phyloP scores from a whole-genome alignment of 2,113 vertebrate species.

The Heterotis niloticus region DNA sequence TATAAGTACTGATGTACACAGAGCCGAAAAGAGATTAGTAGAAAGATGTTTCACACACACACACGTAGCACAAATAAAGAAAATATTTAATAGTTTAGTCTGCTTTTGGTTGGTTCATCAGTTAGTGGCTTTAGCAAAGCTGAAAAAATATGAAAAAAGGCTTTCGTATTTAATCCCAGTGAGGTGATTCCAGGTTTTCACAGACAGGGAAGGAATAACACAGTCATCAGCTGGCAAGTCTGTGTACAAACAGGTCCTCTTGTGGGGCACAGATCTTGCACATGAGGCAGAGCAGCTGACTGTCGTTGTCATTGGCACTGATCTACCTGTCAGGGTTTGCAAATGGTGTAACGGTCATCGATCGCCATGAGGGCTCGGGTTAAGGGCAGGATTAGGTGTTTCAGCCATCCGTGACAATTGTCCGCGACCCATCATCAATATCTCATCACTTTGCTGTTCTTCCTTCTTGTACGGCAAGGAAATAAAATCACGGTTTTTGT shows the following conservation, averaged over 20 bases:
- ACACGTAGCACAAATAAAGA: no score
- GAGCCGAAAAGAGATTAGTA: no score
- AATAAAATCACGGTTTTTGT: constrained; percentile 3
- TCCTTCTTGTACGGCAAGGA: constrained; percentile 21
- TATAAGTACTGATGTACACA: no score
- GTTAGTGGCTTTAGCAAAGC: not conserved
- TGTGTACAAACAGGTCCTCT: constrained; percentile 35
- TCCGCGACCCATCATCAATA: constrained; percentile 52
- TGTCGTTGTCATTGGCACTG: constrained; percentile 43
- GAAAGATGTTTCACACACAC: no score
- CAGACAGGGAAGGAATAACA: not conserved
- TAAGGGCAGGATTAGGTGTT: constrained; percentile 49
- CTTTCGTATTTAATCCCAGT: not conserved
- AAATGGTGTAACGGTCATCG: constrained; percentile 55
- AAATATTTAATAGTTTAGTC: no score
- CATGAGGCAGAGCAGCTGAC: constrained; percentile 34
- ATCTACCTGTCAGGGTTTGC: constrained; percentile 44
- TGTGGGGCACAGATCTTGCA: constrained; percentile 27
- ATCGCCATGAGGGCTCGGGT: constrained; percentile 38
- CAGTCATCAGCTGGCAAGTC: constrained; percentile 35
- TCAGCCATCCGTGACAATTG: constrained; percentile 50
- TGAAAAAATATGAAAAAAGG: not conserved
- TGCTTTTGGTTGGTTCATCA: not conserved
- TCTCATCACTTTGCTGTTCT: constrained; percentile 48
- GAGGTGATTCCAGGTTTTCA: constrained; percentile 6